These are phyloP conservation scores for Poecilia gillii DNA, from an alignment of 2,797 vertebrate species.

Conservation along the genomic window DNA sequence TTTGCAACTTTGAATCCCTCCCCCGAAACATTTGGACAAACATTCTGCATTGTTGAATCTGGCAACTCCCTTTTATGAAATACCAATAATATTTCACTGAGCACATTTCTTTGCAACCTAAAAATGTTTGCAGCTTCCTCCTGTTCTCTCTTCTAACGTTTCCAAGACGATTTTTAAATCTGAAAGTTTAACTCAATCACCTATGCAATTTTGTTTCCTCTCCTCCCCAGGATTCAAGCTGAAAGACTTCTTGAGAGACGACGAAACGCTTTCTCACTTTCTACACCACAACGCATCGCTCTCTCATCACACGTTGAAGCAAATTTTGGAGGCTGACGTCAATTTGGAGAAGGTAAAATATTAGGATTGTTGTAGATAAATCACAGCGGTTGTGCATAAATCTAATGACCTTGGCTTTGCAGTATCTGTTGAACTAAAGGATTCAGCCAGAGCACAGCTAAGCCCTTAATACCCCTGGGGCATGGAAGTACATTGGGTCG, in stretches of 20 bases:
- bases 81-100: neutral
- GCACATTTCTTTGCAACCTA: neutral
- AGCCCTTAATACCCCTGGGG: slow-evolving; percentile 64
- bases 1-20: neutral
- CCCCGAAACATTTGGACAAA: neutral
- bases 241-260: slow-evolving; percentile 90
- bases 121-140: neutral
- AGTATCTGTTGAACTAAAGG: slow-evolving; percentile 36
- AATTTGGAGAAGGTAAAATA: slow-evolving; percentile 88
- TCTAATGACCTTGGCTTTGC: slow-evolving; percentile 62
- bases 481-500: slow-evolving; percentile 28
- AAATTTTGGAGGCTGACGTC: slow-evolving; percentile 87
- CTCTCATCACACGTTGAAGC: slow-evolving; percentile 80
- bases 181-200: slow-evolving; percentile 4
- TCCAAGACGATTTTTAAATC: neutral
- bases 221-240: slow-evolving; percentile 87
- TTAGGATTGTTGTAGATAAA: neutral
- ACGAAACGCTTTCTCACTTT: slow-evolving; percentile 92
- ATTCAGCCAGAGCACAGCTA: slow-evolving; percentile 51
- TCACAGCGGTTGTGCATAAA: slow-evolving; percentile 31
- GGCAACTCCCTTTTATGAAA: neutral
- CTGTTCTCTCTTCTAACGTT: neutral
- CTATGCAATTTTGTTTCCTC: neutral
- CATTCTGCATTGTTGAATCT: neutral
- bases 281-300: slow-evolving; percentile 88